Conservation (phyloP, 2,113 vertebrate genomes). For the Cavia porcellus region DNA sequence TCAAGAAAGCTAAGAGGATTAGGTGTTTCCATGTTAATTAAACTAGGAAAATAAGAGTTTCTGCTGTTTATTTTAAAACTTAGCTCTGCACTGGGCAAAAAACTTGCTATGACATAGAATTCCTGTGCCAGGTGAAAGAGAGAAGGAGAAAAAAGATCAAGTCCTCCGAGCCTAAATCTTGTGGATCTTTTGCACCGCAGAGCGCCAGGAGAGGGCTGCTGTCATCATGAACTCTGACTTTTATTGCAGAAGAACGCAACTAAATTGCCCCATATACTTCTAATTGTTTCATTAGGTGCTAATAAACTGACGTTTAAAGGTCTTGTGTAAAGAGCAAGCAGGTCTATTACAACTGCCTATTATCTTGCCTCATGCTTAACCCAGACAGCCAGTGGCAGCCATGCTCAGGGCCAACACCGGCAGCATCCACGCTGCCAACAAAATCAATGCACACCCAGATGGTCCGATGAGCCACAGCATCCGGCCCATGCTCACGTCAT, state of each 20-base stretch:
- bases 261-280: background rate
- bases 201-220: conserved; percentile 45
- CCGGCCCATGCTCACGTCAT: background rate
- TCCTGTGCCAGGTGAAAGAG: conserved; percentile 62
- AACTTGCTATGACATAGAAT: conserved; percentile 60
- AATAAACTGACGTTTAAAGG: conserved; percentile 61
- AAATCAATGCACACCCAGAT: background rate
- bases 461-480: background rate
- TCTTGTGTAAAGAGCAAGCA: conserved; percentile 53
- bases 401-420: background rate
- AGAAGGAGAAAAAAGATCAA: background rate
- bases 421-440: background rate
- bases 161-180: background rate
- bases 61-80: conserved; percentile 83
- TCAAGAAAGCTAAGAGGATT: conserved; percentile 88
- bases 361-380: background rate
- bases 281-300: conserved; percentile 58
- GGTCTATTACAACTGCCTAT: background rate
- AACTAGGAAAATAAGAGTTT: conserved; percentile 84
- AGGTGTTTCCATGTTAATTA: conserved; percentile 85
- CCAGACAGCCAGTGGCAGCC: background rate
- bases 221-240: background rate
- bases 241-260: conserved; percentile 15
- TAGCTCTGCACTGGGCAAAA: background rate
- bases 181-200: background rate